Conservation (phyloP, 1,140 invertebrate genomes). For the Drosophila sechellia region DNA sequence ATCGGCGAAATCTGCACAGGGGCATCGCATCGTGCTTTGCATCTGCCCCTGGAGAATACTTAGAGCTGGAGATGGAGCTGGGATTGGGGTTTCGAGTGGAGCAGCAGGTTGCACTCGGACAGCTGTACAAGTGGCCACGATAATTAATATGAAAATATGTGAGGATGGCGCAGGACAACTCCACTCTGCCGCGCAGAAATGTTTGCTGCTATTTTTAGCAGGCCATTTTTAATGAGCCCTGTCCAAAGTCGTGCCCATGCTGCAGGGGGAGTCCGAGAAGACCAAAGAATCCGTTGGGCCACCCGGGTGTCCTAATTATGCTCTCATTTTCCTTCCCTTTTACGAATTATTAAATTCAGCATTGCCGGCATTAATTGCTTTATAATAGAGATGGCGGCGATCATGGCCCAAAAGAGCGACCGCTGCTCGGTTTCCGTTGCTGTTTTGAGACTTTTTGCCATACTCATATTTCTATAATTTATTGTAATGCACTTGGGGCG, state of each 20-base stretch:
- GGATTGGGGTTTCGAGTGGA: constrained; percentile 2
- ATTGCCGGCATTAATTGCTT: constrained; percentile 75
- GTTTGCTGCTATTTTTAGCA: constrained; percentile 77
- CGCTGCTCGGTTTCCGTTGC: constrained; percentile 13
- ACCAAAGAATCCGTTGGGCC: constrained; percentile 31
- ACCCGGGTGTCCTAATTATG: constrained; percentile 72
- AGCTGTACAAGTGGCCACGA: constrained; percentile 64
- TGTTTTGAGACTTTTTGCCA: constrained; percentile 6
- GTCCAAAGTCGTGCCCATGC: constrained; percentile 37
- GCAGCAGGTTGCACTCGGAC: constrained; percentile 34
- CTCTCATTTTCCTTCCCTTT: constrained; percentile 51
- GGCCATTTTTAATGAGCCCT: constrained; percentile 69
- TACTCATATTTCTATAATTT: constrained; percentile 81
- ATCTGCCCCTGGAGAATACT: constrained; percentile 68
- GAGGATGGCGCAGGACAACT: constrained; percentile 43
- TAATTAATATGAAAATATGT: constrained; percentile 83
- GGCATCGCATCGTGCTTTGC: constrained; percentile 63
- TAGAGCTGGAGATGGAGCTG: constrained; percentile 14
- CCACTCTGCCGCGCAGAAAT: constrained; percentile 30
- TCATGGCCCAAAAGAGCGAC: constrained; percentile 4
- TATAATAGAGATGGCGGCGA: constrained; percentile 63
- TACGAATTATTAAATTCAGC: constrained; percentile 81
- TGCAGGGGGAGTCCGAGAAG: not conserved
- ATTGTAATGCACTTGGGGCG: constrained; percentile 82
- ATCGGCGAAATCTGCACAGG: constrained; percentile 74